A percentile compares a stretch with the other conserved stretches of the same genome.
These are phyloP conservation scores for Mamestra brassicae DNA, from an alignment of 2,888 invertebrate species.

Conservation along the genomic window DNA sequence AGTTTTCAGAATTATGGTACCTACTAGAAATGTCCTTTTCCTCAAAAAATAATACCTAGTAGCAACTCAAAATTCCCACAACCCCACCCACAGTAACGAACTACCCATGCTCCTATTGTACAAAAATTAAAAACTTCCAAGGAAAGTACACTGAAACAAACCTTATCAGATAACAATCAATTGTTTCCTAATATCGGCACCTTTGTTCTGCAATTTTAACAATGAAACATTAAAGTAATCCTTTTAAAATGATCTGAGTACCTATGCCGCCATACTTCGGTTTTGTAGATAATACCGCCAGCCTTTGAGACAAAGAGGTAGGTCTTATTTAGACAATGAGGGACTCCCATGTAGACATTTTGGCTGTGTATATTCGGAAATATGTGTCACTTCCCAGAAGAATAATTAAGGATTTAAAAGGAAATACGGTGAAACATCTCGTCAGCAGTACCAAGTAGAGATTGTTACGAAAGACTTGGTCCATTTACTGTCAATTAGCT, in stretches of 20 bases:
- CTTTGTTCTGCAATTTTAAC: constrained; percentile 76
- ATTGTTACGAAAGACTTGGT: too few relatives aligned
- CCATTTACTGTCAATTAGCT: too few relatives aligned
- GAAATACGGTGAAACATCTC: background rate
- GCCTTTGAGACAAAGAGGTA: constrained; percentile 16
- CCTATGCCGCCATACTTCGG: constrained; percentile 57
- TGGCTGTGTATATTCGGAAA: constrained; percentile 10
- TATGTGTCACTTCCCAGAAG: constrained; percentile 4
- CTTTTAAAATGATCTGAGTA: constrained; percentile 73
- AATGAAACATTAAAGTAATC: constrained; percentile 79
- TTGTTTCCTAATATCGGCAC: constrained; percentile 69
- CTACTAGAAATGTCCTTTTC: background rate
- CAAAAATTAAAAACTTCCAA: constrained; percentile 43
- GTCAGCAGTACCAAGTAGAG: background rate
- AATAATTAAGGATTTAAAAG: background rate
- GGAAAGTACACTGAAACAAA: constrained; percentile 39
- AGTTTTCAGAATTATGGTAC: too few relatives aligned
- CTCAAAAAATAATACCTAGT: background rate
- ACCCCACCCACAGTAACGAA: background rate
- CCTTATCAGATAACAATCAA: constrained; percentile 72
- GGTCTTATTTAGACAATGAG: constrained; percentile 11
- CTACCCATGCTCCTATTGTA: background rate
- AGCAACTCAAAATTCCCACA: constrained; percentile 19
- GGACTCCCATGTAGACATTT: constrained; percentile 23
- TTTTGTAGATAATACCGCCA: constrained; percentile 39